Evolutionary conservation across 2,888 invertebrate genomes (phyloP).

Genomic region (Spodoptera picta): DNA sequence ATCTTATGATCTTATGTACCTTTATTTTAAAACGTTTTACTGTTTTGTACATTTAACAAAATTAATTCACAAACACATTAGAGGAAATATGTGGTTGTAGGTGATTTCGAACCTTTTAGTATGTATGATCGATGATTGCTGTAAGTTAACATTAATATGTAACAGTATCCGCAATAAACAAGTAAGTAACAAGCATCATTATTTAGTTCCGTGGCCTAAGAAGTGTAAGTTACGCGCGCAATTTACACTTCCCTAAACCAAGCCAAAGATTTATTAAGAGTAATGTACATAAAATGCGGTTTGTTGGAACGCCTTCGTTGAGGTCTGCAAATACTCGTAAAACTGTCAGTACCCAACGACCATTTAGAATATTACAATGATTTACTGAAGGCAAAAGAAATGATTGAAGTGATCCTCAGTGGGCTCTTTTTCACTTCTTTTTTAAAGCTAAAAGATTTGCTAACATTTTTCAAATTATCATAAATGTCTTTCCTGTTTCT

Average conservation of each 20-base stretch:
- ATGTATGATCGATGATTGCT: too few species aligned
- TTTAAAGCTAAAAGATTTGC: constrained; percentile 9
- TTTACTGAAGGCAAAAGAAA: constrained; percentile 29
- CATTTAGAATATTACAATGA: constrained; percentile 53
- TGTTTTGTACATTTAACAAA: too few species aligned
- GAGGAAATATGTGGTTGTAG: too few species aligned
- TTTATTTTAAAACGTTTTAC: too few species aligned
- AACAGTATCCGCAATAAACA: too few species aligned
- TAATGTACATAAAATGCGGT: constrained; percentile 50
- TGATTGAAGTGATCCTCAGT: constrained; percentile 9
- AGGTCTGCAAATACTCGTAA: constrained; percentile 49
- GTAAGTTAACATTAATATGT: too few species aligned
- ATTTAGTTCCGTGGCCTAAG: constrained; percentile 26
- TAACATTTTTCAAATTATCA: too few species aligned
- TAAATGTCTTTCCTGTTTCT: too few species aligned
- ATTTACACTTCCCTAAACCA: constrained; percentile 41
- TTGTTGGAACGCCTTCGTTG: constrained; percentile 30
- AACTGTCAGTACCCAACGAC: constrained; percentile 47
- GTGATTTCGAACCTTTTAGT: too few species aligned
- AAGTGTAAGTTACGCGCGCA: constrained; percentile 38
- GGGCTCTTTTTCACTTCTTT: constrained; percentile 15
- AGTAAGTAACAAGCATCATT: constrained; percentile 1
- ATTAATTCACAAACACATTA: too few species aligned
- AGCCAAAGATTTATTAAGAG: constrained; percentile 49
- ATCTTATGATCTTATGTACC: too few species aligned